Base-by-base conservation (phyloP, 2,797 vertebrate species). In the Cirrhinus molitorella region DNA sequence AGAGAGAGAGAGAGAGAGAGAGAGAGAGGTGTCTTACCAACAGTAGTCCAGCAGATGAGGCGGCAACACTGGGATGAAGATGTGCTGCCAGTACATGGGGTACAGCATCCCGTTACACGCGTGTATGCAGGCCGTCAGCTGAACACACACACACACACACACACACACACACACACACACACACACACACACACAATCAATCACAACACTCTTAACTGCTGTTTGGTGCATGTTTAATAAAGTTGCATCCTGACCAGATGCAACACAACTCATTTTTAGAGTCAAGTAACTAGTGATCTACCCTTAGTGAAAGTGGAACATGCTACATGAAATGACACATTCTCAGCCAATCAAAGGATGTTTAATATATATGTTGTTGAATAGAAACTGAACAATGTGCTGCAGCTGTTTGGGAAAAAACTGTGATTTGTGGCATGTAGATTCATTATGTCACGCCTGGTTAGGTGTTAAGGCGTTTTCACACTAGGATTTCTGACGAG, bases 41-140 rank as follows among this genome's bases (percentile, higher is more conserved):
- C 96, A 97, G 88, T 97, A 98, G 88, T 98, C 97, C 83, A 98
- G 93, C 25, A 98, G 94, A 84, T 98, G 96, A 0, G 96, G 94
- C 2, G 97, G 97, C 57, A 98, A 92, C 0, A 96, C 96, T 13
- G 97, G 97, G 82, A 98, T 98, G 91, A 96, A 96, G 90, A 98
- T 96, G 87, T 98, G 97, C 74, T 98, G 97, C 97, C 97, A 98
- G 92, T 93, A 95, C 97, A 98, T 97, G 66, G 97, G 97, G 83
- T 95, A 96, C 13, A 98, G 90, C 87, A 96, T 91, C 6, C 94
- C 92, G 10, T 93, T 94, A 71, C 96, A 94, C 3, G 96, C 97
- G 19, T 97, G 96, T n/a, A 97, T 91, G 16, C 97, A 98, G 1
- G 94, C 91, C 0, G 94, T 94, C 73, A 95, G 83, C 94, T 95